Evolutionary conservation across 2,113 vertebrate genomes (phyloP), one percentile per base, ranked within the genome.

Genomic region (Vidua macroura): DNA sequence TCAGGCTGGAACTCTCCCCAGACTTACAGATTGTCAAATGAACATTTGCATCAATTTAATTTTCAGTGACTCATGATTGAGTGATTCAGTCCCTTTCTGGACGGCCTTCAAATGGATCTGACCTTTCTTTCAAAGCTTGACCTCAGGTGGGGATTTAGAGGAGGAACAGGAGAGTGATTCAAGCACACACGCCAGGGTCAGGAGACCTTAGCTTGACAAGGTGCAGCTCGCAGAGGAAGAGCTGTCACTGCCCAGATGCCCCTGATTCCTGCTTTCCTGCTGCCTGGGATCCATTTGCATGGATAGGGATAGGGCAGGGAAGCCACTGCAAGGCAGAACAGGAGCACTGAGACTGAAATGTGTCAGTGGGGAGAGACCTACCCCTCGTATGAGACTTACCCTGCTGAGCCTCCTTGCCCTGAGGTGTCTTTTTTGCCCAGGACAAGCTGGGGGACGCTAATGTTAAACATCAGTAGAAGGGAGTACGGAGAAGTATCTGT

Each of bases 41-140:
- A 95, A 90, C 46, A 87, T 95, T 95, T 88, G 59, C 94, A 96
- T 95, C 90, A 48, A 91, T 92, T 96, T 92, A 95, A 85, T 95
- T 95, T 95, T 91, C 88, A 82, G 19, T 96, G 96, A 96, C 78
- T 97, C 96, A 96, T 62, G 79, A 52, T 52, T 70, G 93, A 93
- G 79, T 95, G 95, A 96, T 96, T 96, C 94, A 95, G 48, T 78
- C 81, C 90, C 85, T 58, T 59, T 90, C 83, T 41, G 81, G 93
- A 79, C 55, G 69, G 86, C 90, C 91, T 95, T 82, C 86, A 94
- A 86, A 96, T 88, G 89, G 81, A 76, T 77, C 69, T 95, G 93
- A 96, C 96, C 95, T 96, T 97, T 95, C 83, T 75, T 91, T 93
- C 94, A 96, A 83, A 94, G 91, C 86, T 83, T 93, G 95, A 91